Evolutionary conservation across 2,113 vertebrate species (phyloP).

Genomic region (Upupa epops): DNA sequence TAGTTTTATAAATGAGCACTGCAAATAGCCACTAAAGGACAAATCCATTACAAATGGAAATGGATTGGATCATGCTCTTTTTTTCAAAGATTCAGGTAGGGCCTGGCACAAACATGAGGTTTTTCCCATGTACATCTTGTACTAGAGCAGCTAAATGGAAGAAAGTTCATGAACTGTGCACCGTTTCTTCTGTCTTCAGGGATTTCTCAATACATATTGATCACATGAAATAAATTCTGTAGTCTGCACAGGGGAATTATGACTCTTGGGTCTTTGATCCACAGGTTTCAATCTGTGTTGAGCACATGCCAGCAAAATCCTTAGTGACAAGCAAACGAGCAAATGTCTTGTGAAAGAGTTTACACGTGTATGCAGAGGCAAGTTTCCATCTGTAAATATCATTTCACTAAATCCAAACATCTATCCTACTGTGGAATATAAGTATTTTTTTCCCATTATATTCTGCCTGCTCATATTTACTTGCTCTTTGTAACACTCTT

Average conservation of each 20-base stretch:
- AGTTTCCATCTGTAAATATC: slow-evolving; percentile 33
- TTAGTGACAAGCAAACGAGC: background rate
- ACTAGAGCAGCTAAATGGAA: background rate
- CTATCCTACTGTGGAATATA: background rate
- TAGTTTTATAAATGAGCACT: slow-evolving; percentile 42
- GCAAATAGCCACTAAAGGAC: slow-evolving; percentile 21
- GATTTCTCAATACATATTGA: background rate
- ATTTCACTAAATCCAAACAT: slow-evolving; percentile 17
- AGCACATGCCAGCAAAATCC: background rate
- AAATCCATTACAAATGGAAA: slow-evolving; percentile 15
- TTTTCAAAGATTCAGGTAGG: background rate
- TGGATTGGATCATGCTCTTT: background rate
- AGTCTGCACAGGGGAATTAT: background rate
- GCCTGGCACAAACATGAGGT: background rate
- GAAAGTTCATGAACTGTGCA: background rate
- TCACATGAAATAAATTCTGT: background rate
- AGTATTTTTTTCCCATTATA: background rate
- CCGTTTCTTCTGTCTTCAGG: background rate
- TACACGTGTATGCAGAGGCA: background rate
- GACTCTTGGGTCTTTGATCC: background rate
- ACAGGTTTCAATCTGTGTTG: background rate
- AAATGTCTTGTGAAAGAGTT: slow-evolving; percentile 27
- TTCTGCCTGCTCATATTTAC: background rate
- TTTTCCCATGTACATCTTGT: background rate
- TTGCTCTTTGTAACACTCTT: background rate